Evolutionary conservation across 1,140 invertebrate genomes (phyloP).

Genomic region (Doryteuthis pealeii): DNA sequence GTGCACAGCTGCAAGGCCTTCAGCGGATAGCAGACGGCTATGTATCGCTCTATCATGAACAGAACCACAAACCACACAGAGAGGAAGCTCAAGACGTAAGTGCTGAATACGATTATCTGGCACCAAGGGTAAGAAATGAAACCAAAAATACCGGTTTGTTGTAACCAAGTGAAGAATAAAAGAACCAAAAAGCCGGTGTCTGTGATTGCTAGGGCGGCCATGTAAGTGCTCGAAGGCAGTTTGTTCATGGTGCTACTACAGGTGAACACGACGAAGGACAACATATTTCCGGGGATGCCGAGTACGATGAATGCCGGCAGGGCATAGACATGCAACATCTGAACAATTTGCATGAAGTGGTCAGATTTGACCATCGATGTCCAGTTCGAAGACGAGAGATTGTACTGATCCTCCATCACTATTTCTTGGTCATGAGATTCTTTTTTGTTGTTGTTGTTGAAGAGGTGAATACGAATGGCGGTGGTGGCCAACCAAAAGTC

Average conservation of each 20-base stretch:
- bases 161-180: conserved; percentile 64
- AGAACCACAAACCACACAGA: conserved; percentile 58
- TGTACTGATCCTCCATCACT: no score
- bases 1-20: conserved; percentile 48
- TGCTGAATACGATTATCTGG: conserved; percentile 48
- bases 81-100: conserved; percentile 53
- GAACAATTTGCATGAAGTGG: conserved; percentile 15
- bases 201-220: conserved; percentile 64
- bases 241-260: conserved; percentile 63
- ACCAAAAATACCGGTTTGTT: conserved; percentile 62
- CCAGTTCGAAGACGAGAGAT: not conserved
- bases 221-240: conserved; percentile 66
- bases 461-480: no score
- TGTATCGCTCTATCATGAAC: conserved; percentile 59
- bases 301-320: conserved; percentile 63
- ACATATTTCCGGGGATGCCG: conserved; percentile 64
- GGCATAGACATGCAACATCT: conserved; percentile 63
- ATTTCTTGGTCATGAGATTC: no score
- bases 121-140: conserved; percentile 38
- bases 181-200: conserved; percentile 65
- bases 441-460: no score
- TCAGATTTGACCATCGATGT: not conserved
- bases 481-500: no score
- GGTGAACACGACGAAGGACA: conserved; percentile 66
- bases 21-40: conserved; percentile 55